Percentiles rank a stretch among this genome's conserved stretches.
phyloP scores from a whole-genome alignment of 2,888 invertebrate genomes.

The Gandaritis pyraliata region DNA sequence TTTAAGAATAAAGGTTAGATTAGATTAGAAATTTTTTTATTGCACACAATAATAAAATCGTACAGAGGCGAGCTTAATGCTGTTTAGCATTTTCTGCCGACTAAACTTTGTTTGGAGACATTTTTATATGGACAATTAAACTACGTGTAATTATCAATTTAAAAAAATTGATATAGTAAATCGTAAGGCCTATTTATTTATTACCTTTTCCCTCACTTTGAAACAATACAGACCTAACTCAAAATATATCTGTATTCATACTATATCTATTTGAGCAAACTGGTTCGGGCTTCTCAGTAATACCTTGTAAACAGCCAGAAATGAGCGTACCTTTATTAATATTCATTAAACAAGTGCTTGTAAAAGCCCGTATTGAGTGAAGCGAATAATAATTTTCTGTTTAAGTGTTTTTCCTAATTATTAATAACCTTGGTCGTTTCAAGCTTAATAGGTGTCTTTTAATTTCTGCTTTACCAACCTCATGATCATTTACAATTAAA shows the following conservation, averaged over 20 bases:
- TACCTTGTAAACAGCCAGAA: neutral
- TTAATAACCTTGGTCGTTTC: neutral
- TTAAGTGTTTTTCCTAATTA: neutral
- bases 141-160: no score
- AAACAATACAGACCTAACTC: neutral
- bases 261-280: neutral
- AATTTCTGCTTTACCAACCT: no score
- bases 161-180: no score
- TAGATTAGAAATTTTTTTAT: no score
- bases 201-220: neutral
- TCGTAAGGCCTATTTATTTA: no score
- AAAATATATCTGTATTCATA: neutral
- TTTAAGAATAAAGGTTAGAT: no score
- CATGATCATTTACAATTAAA: no score
- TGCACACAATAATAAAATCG: no score
- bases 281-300: neutral
- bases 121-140: no score
- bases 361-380: slow-evolving; percentile 1
- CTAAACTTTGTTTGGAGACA: no score
- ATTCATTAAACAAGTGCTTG: neutral
- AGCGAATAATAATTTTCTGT: neutral
- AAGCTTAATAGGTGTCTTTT: neutral
- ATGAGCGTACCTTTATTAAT: neutral
- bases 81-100: no score
- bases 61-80: no score